Percentiles rank a stretch among this genome's conserved stretches.
These are phyloP conservation scores for Acipenser transmontanus DNA, from an alignment of 2,797 vertebrate species.

Conservation along the genomic window DNA sequence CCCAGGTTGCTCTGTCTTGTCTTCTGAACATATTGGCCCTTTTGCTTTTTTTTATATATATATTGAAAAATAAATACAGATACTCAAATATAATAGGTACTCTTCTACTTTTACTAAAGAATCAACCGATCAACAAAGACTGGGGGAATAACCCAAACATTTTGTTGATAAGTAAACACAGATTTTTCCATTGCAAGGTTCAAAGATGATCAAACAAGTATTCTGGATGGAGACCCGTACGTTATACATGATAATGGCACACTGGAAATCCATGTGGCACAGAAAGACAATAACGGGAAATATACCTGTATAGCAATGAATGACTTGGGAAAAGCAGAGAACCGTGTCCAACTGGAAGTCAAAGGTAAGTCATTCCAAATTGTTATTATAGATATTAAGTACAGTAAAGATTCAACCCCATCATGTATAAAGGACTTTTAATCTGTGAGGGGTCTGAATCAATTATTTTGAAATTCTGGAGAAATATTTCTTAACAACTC, in stretches of 20 bases:
- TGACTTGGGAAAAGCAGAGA: slow-evolving; percentile 74
- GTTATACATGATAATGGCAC: slow-evolving; percentile 81
- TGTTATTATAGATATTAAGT: no score
- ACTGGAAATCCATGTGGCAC: slow-evolving; percentile 76
- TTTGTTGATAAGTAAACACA: not conserved
- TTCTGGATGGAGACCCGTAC: slow-evolving; percentile 73
- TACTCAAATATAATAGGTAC: not conserved
- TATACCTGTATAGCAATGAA: slow-evolving; percentile 88
- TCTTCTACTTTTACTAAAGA: not conserved
- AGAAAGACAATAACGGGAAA: slow-evolving; percentile 68
- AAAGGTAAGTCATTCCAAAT: slow-evolving; percentile 75
- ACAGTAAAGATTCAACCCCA: no score
- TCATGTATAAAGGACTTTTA: no score
- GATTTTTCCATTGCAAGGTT: slow-evolving; percentile 56
- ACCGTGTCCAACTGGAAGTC: slow-evolving; percentile 82
- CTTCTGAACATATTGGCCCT: no score
- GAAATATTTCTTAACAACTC: no score
- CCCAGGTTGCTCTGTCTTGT: no score
- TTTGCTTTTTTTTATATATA: no score
- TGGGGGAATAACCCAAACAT: no score
- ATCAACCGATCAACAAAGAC: not conserved
- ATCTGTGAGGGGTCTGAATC: no score
- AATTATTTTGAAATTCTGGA: no score
- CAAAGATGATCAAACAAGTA: slow-evolving; percentile 75
- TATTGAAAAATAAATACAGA: not conserved